phyloP scores from a whole-genome alignment of 2,113 vertebrate species.

The Maccullochella peelii region DNA sequence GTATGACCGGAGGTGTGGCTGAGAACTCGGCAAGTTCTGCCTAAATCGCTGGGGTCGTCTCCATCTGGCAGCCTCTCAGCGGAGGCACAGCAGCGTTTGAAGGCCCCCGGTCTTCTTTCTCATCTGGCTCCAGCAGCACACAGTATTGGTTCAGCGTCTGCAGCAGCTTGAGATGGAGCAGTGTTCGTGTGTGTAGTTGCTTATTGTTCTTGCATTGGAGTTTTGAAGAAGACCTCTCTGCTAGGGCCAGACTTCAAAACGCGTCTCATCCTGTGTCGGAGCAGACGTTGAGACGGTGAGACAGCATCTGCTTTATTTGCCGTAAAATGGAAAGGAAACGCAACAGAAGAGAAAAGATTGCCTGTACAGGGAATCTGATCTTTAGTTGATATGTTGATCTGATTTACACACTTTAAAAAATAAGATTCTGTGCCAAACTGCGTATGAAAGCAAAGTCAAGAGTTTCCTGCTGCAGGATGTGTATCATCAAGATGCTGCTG shows the following conservation, averaged over 20 bases:
- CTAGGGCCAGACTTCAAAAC: slow-evolving; percentile 56
- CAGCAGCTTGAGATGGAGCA: slow-evolving; percentile 51
- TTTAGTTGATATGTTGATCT: slow-evolving; percentile 48
- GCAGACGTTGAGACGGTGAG: slow-evolving; percentile 26
- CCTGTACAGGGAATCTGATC: slow-evolving; percentile 42
- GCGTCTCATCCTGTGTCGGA: slow-evolving; percentile 37
- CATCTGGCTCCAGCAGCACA: slow-evolving; percentile 38
- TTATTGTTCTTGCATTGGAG: slow-evolving; percentile 55
- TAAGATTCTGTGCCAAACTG: slow-evolving; percentile 44
- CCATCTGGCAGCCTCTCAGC: slow-evolving; percentile 1
- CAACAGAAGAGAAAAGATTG: slow-evolving; percentile 34
- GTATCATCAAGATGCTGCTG: neutral
- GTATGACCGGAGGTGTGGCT: slow-evolving; percentile 29
- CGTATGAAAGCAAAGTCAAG: slow-evolving; percentile 46
- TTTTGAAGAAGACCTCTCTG: slow-evolving; percentile 54
- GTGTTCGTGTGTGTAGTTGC: slow-evolving; percentile 53
- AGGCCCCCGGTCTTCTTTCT: neutral
- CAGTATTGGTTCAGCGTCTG: slow-evolving; percentile 29
- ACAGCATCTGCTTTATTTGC: slow-evolving; percentile 36
- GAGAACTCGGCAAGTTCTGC: slow-evolving; percentile 23
- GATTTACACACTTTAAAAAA: slow-evolving; percentile 34
- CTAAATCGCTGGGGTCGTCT: neutral
- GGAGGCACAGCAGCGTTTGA: slow-evolving; percentile 1
- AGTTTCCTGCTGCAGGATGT: slow-evolving; percentile 50
- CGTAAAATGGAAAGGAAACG: slow-evolving; percentile 64